Evolutionary conservation across 1,140 invertebrate genomes (phyloP), one percentile per base, ranked within the genome.

Genomic region (Subanguina moxae): DNA sequence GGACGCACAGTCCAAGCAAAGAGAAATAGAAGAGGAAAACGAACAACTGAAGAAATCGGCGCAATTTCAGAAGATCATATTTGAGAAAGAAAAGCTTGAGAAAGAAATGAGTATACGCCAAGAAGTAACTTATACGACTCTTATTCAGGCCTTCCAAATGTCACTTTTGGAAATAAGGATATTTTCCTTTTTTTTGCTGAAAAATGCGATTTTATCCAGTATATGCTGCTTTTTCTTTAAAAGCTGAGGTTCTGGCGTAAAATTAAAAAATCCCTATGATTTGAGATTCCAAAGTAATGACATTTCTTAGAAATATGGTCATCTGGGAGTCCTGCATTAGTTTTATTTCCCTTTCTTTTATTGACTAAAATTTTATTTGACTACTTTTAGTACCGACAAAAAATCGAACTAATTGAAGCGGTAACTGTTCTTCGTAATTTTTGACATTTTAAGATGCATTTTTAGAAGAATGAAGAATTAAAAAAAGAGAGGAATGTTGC

Each of bases 21-120:
- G 17, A 21, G n/a, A 52, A 15, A 52, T 15, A 15, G 48, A 52
- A 52, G 48, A 52, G 48, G 48, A 52, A 25, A 52, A 52, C 23
- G 48, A 52, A 15, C 23, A 19, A 25, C 23, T 52, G 48, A 52
- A 52, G 48, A 52, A 52, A 52, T 21, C 48, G 8, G 48, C 48
- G 17, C 48, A 52, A 15, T 52, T 52, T 15, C 48, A 52, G 15
- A 52, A 52, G 48, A 52, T 52, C 48, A 21, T 52, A 5, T 52
- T 52, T 25, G 48, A 52, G 48, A 52, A 52, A 15, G 48, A 52
- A 19, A 52, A 52, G 23, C 23, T 52, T 3, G 48, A 52, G 15
- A 52, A 52, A 25, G 48, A 52, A 52, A 52, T 52, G 48, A 52
- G n/a, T 15, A 52, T 52, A 3, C 48, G 48, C 15, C n/a, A 52